Conservation (phyloP, 2,113 vertebrate genomes). For the Rhinoderma darwinii region DNA sequence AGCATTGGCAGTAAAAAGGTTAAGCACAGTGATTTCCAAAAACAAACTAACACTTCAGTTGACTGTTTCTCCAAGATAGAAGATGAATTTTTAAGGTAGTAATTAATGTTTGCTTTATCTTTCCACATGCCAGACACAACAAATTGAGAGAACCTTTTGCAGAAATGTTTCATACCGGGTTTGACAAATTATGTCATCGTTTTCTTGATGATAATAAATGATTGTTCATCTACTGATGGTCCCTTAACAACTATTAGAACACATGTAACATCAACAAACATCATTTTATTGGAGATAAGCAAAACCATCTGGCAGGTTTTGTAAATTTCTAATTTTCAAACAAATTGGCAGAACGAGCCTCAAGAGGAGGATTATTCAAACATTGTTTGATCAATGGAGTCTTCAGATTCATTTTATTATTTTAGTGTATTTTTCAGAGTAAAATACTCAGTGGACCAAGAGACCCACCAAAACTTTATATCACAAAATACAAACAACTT, state of each 20-base stretch:
- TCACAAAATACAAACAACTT: background rate
- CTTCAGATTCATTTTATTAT: background rate
- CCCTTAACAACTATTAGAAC: background rate
- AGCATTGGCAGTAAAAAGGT: background rate
- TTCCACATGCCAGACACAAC: background rate
- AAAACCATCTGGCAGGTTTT: slow-evolving; percentile 21
- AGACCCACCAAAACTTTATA: background rate
- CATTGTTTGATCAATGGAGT: background rate
- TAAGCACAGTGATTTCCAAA: background rate
- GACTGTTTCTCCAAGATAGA: background rate
- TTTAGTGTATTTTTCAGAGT: background rate
- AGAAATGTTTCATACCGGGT: background rate
- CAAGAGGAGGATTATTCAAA: background rate
- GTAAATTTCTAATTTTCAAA: background rate
- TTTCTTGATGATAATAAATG: slow-evolving; percentile 4
- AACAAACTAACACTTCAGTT: background rate
- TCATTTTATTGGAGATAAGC: slow-evolving; percentile 16
- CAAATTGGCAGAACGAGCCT: background rate
- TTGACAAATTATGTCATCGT: background rate
- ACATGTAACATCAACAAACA: slow-evolving; percentile 3
- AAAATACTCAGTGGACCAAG: background rate
- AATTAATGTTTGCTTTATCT: slow-evolving; percentile 6
- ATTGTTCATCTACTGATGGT: background rate
- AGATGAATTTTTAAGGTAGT: background rate
- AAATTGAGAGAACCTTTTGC: background rate